Base-by-base conservation (phyloP, 1,140 invertebrate genomes). In the Drosophila murphyi region DNA sequence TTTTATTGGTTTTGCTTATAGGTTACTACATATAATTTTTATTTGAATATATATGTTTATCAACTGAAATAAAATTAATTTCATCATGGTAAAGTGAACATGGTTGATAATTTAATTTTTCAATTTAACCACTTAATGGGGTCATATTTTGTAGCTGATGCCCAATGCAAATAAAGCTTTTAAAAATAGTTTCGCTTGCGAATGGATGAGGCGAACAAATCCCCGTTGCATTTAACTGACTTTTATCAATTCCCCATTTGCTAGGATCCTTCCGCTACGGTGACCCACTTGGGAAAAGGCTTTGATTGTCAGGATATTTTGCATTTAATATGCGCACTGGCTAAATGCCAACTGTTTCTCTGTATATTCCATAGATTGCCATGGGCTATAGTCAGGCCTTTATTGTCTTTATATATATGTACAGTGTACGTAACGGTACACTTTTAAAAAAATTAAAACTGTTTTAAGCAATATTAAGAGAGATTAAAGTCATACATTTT, bases 261-360 rank as follows among this genome's bases (percentile, higher is more conserved):
- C 48, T 20, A 47, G n/a, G 7, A 41, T 74, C 51, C 37, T 74
- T 74, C 71, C 47, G 70, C 32, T 12, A 62, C 43, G 54, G 29
- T 74, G 72, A 74, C 72, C 72, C 72, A 75, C 41, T 75, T 75
- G 67, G 41, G 34, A 4, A 41, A 51, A 29, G 12, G 10, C 32
- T 43, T 39, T 47, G 39, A 20, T 32, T 43, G 51, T 45, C 43
- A 60, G 64, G 47, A 67, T 67, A 10, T 48, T 4, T 59, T 68
- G 78, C 75, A 57, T 82, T 87, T 82, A 76, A 82, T 86, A 79
- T 87, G 80, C 72, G 57, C 57, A 59, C 47, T 87, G 80, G 82
- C 83, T 72, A 60, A 77, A 67, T 80, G 83, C 83, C 82, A 87
- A 77, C 79, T 82, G 82, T 82, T 76, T 74, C 72, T 64, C 65